Evolutionary conservation across 2,797 vertebrate genomes (phyloP).

Genomic region (Philypnodon macrostomus): DNA sequence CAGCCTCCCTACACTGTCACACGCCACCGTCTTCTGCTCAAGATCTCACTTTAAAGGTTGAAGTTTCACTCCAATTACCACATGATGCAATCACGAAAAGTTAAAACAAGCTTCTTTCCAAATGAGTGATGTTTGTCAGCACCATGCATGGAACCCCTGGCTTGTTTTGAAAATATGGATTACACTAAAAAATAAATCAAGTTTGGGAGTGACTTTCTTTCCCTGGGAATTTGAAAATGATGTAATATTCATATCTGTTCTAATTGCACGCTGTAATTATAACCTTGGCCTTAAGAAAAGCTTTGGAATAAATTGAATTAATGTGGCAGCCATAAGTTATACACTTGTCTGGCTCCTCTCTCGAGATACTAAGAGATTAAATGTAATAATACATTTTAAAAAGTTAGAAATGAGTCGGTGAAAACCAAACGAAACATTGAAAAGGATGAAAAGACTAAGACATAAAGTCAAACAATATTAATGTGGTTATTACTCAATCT

Average conservation of each 20-base stretch:
- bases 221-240: conserved; percentile 48
- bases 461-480: no score
- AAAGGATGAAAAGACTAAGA: conserved; percentile 22
- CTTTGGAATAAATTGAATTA: conserved; percentile 70
- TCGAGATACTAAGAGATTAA: conserved; percentile 57
- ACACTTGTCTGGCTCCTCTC: conserved; percentile 51
- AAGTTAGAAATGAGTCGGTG: conserved; percentile 27
- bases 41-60: conserved; percentile 31
- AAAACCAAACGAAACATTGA: conserved; percentile 12
- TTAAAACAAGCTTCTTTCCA: conserved; percentile 11
- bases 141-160: conserved; percentile 6
- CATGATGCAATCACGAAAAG: conserved; percentile 35
- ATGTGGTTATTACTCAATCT: no score
- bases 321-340: conserved; percentile 63
- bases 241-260: conserved; percentile 65
- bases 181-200: conserved; percentile 39
- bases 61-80: conserved; percentile 44
- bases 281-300: conserved; percentile 67
- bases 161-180: conserved; percentile 52
- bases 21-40: conserved; percentile 31
- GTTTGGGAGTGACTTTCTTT: conserved; percentile 59
- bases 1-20: conserved; percentile 34
- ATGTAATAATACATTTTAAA: conserved; percentile 54
- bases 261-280: conserved; percentile 74
- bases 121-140: conserved; percentile 38